Evolutionary conservation across 1,140 invertebrate genomes (phyloP), one percentile per base, ranked within the genome.

Genomic region (Diprion similis): DNA sequence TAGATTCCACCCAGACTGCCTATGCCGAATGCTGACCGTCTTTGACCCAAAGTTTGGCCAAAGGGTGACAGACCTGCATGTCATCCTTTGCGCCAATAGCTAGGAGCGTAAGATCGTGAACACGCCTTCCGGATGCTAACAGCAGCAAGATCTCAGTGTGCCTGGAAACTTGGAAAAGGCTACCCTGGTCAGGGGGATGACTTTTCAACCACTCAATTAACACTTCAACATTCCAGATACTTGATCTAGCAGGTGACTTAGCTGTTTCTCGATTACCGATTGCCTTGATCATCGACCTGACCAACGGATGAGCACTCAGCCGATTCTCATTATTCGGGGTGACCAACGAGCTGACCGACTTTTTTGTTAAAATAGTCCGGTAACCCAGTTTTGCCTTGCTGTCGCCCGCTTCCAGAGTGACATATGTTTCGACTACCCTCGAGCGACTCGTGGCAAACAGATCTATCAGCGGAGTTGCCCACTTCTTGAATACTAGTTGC

Each of bases 31-130:
- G 6, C 70, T 75, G 70, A 84, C 84, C 1, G 83, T 84, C 73
- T 84, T 84, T 8, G 82, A 85, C 2, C 81, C 81, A 77, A 83
- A 85, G 3, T 17, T 9, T 10, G 82, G 84, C 77, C 79, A 80
- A 24, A 83, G 78, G 17, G 73, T 79, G 10, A 79, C 68, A 13
- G 71, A 72, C 70, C 4, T 64, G 8, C 15, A 8, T 47, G n/a
- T n/a, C n/a, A 19, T 59, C 68, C 8, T 76, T 69, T 17, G 65
- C 17, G n/a, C 79, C 75, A 37, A 78, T 79, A 45, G 76, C 73
- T 59, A 85, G 74, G 13, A 84, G 75, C 0, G 85, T 82, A 1
- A 85, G 68, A 75, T 85, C 81, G 71, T 85, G 84, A 10, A 86
- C 76, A 73, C 84, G 74, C 10, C 84, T 75, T 0, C 85, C 82